Evolutionary conservation across 1,140 invertebrate genomes (phyloP).

Genomic region (Hypsibius dujardini): DNA sequence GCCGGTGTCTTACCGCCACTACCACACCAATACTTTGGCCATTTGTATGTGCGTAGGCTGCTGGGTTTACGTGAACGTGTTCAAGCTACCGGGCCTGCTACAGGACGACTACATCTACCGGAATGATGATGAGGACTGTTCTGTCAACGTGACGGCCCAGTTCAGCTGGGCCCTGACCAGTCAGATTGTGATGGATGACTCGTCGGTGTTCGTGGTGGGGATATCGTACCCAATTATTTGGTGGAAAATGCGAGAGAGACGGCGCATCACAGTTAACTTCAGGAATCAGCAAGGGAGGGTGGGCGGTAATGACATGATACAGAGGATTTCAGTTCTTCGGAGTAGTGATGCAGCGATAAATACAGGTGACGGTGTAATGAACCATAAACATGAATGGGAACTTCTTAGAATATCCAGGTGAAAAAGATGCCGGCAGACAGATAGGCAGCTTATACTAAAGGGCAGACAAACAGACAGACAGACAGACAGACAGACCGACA

Average conservation of each 20-base stretch:
- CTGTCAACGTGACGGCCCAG: not conserved
- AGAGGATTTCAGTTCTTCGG: too few relatives aligned
- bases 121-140: not conserved
- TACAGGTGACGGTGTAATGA: too few relatives aligned
- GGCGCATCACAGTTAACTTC: too few relatives aligned
- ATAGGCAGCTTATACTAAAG: too few relatives aligned
- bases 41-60: not conserved
- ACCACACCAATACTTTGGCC: not conserved
- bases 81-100: not conserved
- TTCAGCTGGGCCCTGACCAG: not conserved
- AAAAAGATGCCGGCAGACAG: too few relatives aligned
- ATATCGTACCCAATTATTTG: not conserved
- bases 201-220: not conserved
- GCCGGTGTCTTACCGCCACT: not conserved
- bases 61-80: not conserved
- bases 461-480: too few relatives aligned
- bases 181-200: not conserved
- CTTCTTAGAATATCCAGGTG: too few relatives aligned
- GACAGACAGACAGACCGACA: too few relatives aligned
- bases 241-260: not conserved
- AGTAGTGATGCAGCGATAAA: too few relatives aligned
- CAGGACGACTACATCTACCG: not conserved
- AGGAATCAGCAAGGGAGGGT: too few relatives aligned
- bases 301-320: too few relatives aligned
- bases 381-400: too few relatives aligned